A percentile compares a stretch with the other conserved stretches of the same genome.
These are phyloP conservation scores for Hycleus phaleratus DNA, from an alignment of 1,140 invertebrate species.

Conservation along the genomic window DNA sequence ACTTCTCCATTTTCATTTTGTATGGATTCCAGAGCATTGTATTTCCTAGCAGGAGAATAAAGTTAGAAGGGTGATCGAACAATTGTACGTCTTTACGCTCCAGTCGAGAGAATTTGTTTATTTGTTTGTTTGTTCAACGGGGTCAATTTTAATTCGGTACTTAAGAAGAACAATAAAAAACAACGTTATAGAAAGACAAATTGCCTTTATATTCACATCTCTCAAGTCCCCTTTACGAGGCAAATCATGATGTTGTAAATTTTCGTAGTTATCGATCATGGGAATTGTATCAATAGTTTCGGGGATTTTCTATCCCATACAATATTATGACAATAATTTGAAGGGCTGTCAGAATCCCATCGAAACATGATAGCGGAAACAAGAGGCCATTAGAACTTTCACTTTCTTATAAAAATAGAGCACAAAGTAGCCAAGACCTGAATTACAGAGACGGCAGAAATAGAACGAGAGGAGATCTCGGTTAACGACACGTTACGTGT, in stretches of 20 bases:
- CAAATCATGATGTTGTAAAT: background rate
- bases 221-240: background rate
- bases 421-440: conserved; percentile 14
- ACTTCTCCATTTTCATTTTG: conserved; percentile 4
- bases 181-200: background rate
- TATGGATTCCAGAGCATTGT: conserved; percentile 13
- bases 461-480: conserved; percentile 10
- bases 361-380: conserved; percentile 6
- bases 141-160: conserved; percentile 3
- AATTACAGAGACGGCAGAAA: conserved; percentile 6
- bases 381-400: conserved; percentile 7
- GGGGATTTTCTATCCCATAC: too few relatives aligned
- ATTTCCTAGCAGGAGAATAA: conserved; percentile 7
- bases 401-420: conserved; percentile 15
- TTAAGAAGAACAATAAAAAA: background rate
- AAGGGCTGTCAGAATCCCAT: background rate
- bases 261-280: too few relatives aligned
- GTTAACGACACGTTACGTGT: conserved; percentile 13
- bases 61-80: conserved; percentile 4
- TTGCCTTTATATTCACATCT: conserved; percentile 8
- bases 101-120: background rate
- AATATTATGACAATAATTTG: background rate
- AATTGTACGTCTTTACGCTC: conserved; percentile 2
- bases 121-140: conserved; percentile 2
- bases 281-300: background rate